Evolutionary conservation across 2,888 invertebrate species (phyloP).

Genomic region (Adelphocoris suturalis): DNA sequence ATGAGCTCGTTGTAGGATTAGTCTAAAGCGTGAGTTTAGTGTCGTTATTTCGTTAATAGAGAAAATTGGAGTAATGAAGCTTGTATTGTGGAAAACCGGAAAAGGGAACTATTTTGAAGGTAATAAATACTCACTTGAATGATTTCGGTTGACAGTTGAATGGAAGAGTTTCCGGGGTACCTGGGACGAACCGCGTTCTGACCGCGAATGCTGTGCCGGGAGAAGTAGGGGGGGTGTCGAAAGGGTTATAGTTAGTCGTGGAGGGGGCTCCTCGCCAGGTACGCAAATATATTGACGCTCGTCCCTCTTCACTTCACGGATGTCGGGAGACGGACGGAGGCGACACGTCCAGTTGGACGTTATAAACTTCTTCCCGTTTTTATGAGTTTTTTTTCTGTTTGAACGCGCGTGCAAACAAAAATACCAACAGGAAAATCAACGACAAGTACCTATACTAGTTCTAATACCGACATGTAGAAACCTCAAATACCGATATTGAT

Average conservation of each 20-base stretch:
- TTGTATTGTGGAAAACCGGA: background rate
- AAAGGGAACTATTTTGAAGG: background rate
- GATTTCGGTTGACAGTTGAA: background rate
- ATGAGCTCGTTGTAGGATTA: too few species aligned
- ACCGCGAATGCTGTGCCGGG: conserved; percentile 59
- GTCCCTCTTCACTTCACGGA: conserved; percentile 15
- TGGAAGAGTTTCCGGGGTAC: conserved; percentile 24
- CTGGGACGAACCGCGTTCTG: conserved; percentile 45
- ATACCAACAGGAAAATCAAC: too few species aligned
- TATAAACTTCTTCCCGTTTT: background rate
- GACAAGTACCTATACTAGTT: too few species aligned
- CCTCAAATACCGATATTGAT: too few species aligned
- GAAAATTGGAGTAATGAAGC: background rate
- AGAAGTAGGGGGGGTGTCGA: conserved; percentile 45
- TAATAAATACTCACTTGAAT: conserved; percentile 41
- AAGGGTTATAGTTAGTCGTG: conserved; percentile 65
- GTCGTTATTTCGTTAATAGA: too few species aligned
- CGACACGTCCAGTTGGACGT: conserved; percentile 3
- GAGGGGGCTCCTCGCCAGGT: conserved; percentile 62
- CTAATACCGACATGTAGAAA: too few species aligned
- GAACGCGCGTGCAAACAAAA: too few species aligned
- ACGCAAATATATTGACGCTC: conserved; percentile 67
- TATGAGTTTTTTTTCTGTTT: too few species aligned
- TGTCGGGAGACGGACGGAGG: conserved; percentile 24
- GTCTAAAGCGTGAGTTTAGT: too few species aligned